Percentiles rank a stretch among this genome's conserved stretches.
Conservation (phyloP, 2,888 invertebrate genomes). For the Azorinus chamasolen region DNA sequence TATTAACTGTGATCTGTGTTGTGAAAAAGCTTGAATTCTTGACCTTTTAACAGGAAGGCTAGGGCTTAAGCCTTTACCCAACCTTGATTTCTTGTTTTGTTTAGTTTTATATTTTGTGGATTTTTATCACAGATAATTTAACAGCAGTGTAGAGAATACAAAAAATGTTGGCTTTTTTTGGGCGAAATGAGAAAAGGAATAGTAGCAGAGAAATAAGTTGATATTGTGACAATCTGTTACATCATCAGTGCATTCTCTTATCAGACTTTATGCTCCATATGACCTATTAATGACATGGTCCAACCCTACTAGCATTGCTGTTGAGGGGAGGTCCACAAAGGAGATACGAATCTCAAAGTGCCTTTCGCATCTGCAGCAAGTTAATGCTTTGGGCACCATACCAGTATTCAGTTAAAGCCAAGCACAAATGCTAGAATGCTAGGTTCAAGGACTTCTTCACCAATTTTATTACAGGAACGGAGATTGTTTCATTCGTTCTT, state of each 20-base stretch:
- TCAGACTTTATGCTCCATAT: constrained; percentile 12
- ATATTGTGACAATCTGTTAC: too few species aligned
- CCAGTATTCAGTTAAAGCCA: too few species aligned
- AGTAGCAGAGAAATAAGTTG: too few species aligned
- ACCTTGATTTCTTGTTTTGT: constrained; percentile 20
- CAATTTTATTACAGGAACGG: too few species aligned
- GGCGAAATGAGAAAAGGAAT: neutral
- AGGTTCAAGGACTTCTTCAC: too few species aligned
- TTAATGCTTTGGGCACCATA: too few species aligned
- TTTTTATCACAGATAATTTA: constrained; percentile 1
- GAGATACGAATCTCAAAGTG: constrained; percentile 20
- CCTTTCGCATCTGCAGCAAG: neutral
- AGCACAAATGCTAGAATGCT: too few species aligned
- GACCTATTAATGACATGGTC: neutral
- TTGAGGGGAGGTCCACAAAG: neutral
- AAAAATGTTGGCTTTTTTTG: neutral
- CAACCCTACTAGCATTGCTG: too few species aligned
- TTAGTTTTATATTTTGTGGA: constrained; percentile 9
- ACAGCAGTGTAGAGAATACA: neutral
- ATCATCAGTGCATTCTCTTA: neutral
- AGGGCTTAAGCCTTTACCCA: constrained; percentile 45
- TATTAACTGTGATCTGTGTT: constrained; percentile 49
- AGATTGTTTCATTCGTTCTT: too few species aligned
- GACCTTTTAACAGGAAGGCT: constrained; percentile 34
- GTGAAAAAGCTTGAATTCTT: constrained; percentile 52